Evolutionary conservation across 2,113 vertebrate species (phyloP), one percentile per base, ranked within the genome.

Genomic region (Mohoua ochrocephala): DNA sequence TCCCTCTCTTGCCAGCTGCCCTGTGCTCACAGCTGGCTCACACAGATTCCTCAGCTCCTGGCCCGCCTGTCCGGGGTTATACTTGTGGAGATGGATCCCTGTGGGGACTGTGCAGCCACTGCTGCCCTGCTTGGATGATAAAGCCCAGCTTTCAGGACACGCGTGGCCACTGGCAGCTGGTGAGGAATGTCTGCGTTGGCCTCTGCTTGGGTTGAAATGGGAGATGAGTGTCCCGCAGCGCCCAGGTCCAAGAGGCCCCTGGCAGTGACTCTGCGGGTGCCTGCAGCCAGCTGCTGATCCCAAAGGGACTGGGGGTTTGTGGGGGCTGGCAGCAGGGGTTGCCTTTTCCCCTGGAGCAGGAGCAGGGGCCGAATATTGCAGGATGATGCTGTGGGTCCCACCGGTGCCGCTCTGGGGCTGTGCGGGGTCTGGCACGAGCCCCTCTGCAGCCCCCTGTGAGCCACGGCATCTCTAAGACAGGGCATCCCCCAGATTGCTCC

Each of bases 141-240:
- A 22, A 18, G 12, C n/a, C 60, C 31, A 3, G 11, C 0, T 8
- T 35, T 35, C 15, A 5, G 73, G 28, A 15, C 20, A 7, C 11
- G 0, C 0, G 1, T 27, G 7, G 39, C 59, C 8, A 0, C 1
- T 4, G 44, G 41, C 6, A 13, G 53, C 50, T 23, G 49, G 8
- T 7, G 35, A 47, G 76, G 28, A 44, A 30, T 16, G 28, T 2
- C 6, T 2, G 33, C 0, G 0, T 3, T 10, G 7, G 53, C 15
- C 61, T 23, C 15, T 52, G 49, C 57, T 45, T 1, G 3, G 44
- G 30, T 3, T 45, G n/a, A 9, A 42, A 8, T 0, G 7, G 47
- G 39, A 54, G 57, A 10, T 3, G 16, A 63, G n/a, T 2, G 1
- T 16, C 44, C 56, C 0, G 0, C 24, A 23, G 50, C 1, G 3